Base-by-base conservation (phyloP, 2,797 vertebrate genomes). In the Typhlichthys subterraneus region DNA sequence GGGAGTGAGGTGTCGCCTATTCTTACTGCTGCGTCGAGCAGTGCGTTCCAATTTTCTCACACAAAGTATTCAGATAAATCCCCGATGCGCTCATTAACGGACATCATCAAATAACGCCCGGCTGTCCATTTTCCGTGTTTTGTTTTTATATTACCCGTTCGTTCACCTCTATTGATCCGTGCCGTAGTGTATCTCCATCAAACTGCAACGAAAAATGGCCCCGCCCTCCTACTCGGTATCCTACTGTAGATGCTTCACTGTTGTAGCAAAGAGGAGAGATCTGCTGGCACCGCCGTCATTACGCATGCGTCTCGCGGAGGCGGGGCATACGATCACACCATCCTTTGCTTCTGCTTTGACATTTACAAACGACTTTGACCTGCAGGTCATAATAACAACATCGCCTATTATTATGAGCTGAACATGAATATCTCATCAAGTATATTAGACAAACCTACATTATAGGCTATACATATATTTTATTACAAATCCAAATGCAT, bases 151-250 rank as follows among this genome's bases (percentile, higher is more conserved):
- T 14, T 14, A 42, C 55, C 62, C 13, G n/a, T 56, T 31, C 12
- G 11, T 13, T 15, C 31, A 79, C 68, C 67, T 51, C 68, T 70
- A 77, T 65, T 38, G 85, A 60, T 76, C 65, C 12, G 73, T 45
- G 29, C 13, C 14, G 68, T 81, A 75, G 65, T 73, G 70, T 61
- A 23, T 49, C 77, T 64, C 75, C 81, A 82, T 83, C 86, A 81
- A 72, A 73, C 83, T 75, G 88, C 79, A 83, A 80, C 84, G 70
- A 71, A 82, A 74, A 76, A 71, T 69, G 57, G 85, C 92, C 90
- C 92, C 90, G 87, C 92, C 92, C 87, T 65, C 77, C 69, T 48
- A 67, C 85, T 84, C 87, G 88, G 89, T 89, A 92, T 91, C 90
- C 82, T 63, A 17, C 53, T 13, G 7, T 56, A 23, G 51, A 53